Evolutionary conservation across 2,797 vertebrate genomes (phyloP).

Genomic region (Pipistrellus pipistrellus): DNA sequence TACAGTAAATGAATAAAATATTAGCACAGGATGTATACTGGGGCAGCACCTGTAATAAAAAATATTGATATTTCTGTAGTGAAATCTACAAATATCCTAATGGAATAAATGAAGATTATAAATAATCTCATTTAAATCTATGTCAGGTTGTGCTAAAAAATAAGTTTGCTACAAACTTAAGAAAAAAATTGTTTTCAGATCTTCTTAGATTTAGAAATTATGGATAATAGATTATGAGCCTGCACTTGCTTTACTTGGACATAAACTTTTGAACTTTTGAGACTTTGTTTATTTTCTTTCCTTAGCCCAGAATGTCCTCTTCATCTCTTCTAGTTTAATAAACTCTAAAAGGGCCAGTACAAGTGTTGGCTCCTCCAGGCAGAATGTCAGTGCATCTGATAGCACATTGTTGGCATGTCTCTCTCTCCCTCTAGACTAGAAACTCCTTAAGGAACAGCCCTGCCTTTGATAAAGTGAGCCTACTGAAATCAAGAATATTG

Average conservation of each 20-base stretch:
- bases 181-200: neutral
- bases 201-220: conserved; percentile 32
- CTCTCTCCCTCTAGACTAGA: neutral
- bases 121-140: neutral
- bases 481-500: neutral
- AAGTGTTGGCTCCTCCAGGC: neutral
- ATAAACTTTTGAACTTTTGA: neutral
- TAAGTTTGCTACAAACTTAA: neutral
- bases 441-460: neutral
- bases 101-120: neutral
- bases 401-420: fast-evolving
- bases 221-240: neutral
- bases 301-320: neutral
- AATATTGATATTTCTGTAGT: neutral
- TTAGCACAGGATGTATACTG: neutral
- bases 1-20: neutral
- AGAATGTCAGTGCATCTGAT: neutral
- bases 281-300: conserved; percentile 13
- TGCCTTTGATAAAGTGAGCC: neutral
- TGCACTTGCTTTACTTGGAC: neutral
- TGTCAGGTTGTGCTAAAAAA: neutral
- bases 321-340: neutral
- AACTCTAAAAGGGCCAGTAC: neutral
- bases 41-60: neutral
- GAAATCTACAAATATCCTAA: neutral